Evolutionary conservation across 2,888 invertebrate genomes (phyloP).

Genomic region (Spodoptera exigua): DNA sequence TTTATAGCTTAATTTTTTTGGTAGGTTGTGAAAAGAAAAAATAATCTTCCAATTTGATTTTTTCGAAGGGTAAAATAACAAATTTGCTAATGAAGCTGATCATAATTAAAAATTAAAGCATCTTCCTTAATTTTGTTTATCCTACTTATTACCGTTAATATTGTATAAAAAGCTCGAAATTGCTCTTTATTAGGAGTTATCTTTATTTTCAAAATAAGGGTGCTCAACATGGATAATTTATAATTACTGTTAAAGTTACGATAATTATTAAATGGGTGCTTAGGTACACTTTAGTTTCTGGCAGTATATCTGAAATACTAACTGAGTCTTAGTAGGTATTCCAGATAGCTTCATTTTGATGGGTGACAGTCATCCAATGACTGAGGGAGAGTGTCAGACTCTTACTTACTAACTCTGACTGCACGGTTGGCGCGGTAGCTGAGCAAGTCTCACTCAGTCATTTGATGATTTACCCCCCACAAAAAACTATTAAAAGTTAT

Average conservation of each 20-base stretch:
- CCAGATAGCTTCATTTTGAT: too few relatives aligned
- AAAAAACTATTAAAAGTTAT: too few relatives aligned
- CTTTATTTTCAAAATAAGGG: slow-evolving; percentile 17
- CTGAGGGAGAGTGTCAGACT: too few relatives aligned
- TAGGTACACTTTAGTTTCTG: slow-evolving; percentile 2
- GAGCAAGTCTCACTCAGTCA: too few relatives aligned
- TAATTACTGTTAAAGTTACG: slow-evolving; percentile 34
- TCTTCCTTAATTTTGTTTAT: slow-evolving; percentile 43
- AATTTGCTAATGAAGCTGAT: slow-evolving; percentile 51
- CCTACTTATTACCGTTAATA: slow-evolving; percentile 25
- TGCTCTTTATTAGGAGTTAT: slow-evolving; percentile 42
- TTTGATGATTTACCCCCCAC: too few relatives aligned
- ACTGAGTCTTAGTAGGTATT: slow-evolving; percentile 1
- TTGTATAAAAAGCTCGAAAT: slow-evolving; percentile 45
- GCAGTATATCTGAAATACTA: neutral
- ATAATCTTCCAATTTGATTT: slow-evolving; percentile 13
- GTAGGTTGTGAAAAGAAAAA: slow-evolving; percentile 11
- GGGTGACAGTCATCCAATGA: too few relatives aligned
- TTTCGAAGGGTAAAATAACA: slow-evolving; percentile 44
- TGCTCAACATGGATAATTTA: slow-evolving; percentile 30
- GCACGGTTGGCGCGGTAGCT: too few relatives aligned
- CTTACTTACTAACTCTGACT: too few relatives aligned
- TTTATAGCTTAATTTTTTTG: too few relatives aligned
- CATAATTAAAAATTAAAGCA: slow-evolving; percentile 49
- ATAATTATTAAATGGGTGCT: slow-evolving; percentile 35